Base-by-base conservation (phyloP, 2,888 invertebrate species). In the Thecophora atra region DNA sequence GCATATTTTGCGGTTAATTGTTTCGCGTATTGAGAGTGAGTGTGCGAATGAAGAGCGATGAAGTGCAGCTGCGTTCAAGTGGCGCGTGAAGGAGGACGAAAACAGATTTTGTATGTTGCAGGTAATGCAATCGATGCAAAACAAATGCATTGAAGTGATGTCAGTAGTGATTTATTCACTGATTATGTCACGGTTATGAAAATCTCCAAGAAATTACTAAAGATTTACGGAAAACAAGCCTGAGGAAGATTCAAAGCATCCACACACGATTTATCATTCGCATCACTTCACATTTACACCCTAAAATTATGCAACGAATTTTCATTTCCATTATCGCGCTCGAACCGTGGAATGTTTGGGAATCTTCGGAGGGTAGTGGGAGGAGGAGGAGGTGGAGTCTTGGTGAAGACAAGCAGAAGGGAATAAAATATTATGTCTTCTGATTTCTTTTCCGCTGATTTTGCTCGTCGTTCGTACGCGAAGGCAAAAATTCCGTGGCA, bases 1-100 rank as follows among this genome's bases (percentile, higher is more conserved):
- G 64, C 64, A 47, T 8, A 64, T 51, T 67, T 67, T 54, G 67
- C 67, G 37, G 67, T 67, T 54, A 67, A 67, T 67, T 67, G 67
- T 54, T 67, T 67, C 19, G 54, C 54, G 37, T 54, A 54, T 66
- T 54, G 67, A 37, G 66, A 54, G 30, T 30, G 66, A 19, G 30
- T 6, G 30, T 64, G 24, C n/a, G n/a, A n/a, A 13, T 64, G 64
- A 64, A 60, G 15, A 19, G 17, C 26, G n/a, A 60, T 30, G 19
- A 56, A 2, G 56, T 26, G 63, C n/a, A 19, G 15, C 44, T 11
- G 17, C 28, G 64, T 0, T 21, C 11, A n/a, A 28, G 28, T 60
- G 19, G 62, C 44, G 11, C 4, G 42, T 17, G 64, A 64, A 21
- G 13, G 24, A 60, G 26, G 24, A n/a, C 19, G n/a, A 24, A 24